Base-by-base conservation (phyloP, 2,113 vertebrate species). In the Numenius arquata region DNA sequence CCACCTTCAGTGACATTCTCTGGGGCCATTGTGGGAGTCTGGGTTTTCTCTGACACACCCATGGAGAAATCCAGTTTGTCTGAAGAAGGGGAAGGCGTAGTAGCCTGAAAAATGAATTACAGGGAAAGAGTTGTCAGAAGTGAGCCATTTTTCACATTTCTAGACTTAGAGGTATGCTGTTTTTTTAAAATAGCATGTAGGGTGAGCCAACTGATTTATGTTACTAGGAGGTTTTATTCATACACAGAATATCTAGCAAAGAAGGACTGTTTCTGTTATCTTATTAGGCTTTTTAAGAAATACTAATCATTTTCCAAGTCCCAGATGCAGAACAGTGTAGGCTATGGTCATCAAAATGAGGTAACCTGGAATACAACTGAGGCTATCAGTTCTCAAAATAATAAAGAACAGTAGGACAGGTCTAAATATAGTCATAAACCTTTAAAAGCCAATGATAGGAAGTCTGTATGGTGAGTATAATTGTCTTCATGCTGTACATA, bases 31-130 rank as follows among this genome's bases (percentile, higher is more conserved):
- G 88, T 84, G 30, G 80, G 40, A 90, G 41, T 34, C n/a, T 70
- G 85, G 23, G 40, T 93, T 77, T 86, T 81, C 52, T 94, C 96
- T 80, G 74, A 8, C 15, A 80, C 4, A 8, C 43, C 63, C 15
- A 70, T 26, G 38, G 92, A 95, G 62, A 96, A 93, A 86, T 96
- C 97, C 80, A 89, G 61, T 75, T 91, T 96, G 53, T 80, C 78
- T 82, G 90, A 73, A 80, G 92, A 76, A 95, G 81, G 72, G 18
- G 95, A 95, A 96, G 94, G 79, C 1, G 58, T 87, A 85, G 91
- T 48, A 93, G 79, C 84, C 98, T 98, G 94, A 23, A 91, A 94
- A 90, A 94, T 75, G 18, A 94, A 97, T 96, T 55, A 85, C 2
- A 94, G 41, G n/a, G 30, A 94, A 76, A 93, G 34, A 72, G 34